Evolutionary conservation across 2,797 vertebrate species (phyloP).

Genomic region (Poecilia velifera): DNA sequence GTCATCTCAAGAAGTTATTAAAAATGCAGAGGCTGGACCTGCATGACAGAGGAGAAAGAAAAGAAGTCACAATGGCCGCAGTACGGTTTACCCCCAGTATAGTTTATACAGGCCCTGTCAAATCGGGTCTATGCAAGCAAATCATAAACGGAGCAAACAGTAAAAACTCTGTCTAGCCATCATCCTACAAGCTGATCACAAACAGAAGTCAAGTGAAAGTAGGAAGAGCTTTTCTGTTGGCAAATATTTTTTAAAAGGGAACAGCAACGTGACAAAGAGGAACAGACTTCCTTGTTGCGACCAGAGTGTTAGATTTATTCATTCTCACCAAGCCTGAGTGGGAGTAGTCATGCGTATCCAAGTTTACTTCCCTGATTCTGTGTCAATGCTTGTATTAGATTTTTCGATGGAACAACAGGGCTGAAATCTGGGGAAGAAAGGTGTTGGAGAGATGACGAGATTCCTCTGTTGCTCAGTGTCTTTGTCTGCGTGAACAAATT

Average conservation of each 20-base stretch:
- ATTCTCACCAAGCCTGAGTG: constrained; percentile 14
- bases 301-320: neutral
- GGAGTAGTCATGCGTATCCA: constrained; percentile 14
- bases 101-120: neutral
- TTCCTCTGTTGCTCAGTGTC: constrained; percentile 41
- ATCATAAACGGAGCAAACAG: constrained; percentile 1
- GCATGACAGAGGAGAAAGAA: constrained; percentile 36
- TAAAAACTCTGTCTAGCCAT: neutral
- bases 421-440: neutral
- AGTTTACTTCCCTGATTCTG: constrained; percentile 13
- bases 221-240: neutral
- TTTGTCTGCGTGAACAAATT: constrained; percentile 17
- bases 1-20: constrained; percentile 68
- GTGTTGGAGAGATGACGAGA: constrained; percentile 10
- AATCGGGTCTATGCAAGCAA: constrained; percentile 1
- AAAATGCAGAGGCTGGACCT: constrained; percentile 73
- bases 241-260: neutral
- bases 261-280: constrained; percentile 27
- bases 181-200: neutral
- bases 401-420: constrained; percentile 3
- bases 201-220: constrained; percentile 3
- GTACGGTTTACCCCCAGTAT: constrained; percentile 14
- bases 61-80: constrained; percentile 52
- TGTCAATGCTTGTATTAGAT: neutral
- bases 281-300: constrained; percentile 1